Percentiles rank a stretch among this genome's conserved stretches.
These are phyloP conservation scores for Cydia strobilella DNA, from an alignment of 1,140 invertebrate genomes.

Conservation along the genomic window DNA sequence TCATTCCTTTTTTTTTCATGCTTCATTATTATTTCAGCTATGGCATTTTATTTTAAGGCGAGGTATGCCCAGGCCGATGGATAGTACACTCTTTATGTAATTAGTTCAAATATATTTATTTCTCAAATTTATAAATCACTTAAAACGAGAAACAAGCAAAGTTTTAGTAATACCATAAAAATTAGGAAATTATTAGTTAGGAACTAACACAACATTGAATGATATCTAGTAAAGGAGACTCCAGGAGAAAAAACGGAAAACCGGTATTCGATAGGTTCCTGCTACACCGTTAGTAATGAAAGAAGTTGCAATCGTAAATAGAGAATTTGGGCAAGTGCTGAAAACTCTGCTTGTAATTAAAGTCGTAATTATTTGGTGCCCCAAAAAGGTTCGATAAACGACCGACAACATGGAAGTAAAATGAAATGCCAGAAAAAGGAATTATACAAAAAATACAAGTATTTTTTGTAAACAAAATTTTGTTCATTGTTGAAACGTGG, in stretches of 20 bases:
- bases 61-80: too few species aligned
- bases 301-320: background rate
- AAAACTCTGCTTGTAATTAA: conserved; percentile 4
- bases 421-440: background rate
- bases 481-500: too few species aligned
- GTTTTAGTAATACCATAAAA: too few species aligned
- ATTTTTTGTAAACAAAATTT: too few species aligned
- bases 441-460: background rate
- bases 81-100: too few species aligned
- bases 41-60: background rate
- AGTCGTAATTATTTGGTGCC: background rate
- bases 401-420: background rate
- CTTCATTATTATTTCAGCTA: background rate
- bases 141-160: too few species aligned
- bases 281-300: background rate
- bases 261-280: background rate
- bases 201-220: background rate
- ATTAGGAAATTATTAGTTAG: too few species aligned
- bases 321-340: background rate
- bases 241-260: background rate
- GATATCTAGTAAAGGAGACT: background rate
- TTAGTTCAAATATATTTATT: too few species aligned
- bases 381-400: background rate
- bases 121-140: too few species aligned
- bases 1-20: too few species aligned